Evolutionary conservation across 2,888 invertebrate species (phyloP), one percentile per base, ranked within the genome.

Genomic region (Pardosa pseudoannulata): DNA sequence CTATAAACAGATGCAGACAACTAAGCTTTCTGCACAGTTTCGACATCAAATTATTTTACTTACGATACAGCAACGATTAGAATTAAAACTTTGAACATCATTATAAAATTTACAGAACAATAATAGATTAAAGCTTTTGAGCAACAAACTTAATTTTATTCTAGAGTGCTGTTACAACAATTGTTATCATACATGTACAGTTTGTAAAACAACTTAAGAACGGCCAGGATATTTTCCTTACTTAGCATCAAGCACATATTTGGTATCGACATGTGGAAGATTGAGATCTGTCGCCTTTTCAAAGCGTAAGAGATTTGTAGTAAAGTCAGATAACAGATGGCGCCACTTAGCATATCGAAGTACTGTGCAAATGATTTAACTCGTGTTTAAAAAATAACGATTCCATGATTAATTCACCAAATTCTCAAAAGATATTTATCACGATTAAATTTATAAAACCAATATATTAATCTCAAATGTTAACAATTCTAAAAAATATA

Each of bases 1-100:
- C 83, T 65, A 85, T 73, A 78, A 83, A 81, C 46, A 71, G 36
- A 83, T 72, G 65, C 71, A 83, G 36, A 76, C 70, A 75, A 76
- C 70, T 68, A 81, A 76, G 32, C 71, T 71, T 83, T 67, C 56
- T 72, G 27, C 31, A 70, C 72, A 83, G 41, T 36, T 68, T 32
- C 72, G 41, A 82, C 76, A 76, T 31, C 74, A 83, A 76, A 76
- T 65, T 41, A 36, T 76, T 71, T 79, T 71, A 46, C 67, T 56
- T 65, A 23, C 36, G n/a, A 46, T 19, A 71, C 31, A 31, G 27
- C 41, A 65, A 72, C 13, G 71, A 5, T 64, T 29, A 64, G 27
- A 72, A 70, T 76, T 76, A 65, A 76, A 71, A 72, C 71, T 75
- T 62, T 68, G 41, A 72, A 56, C 56, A 23, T n/a, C n/a, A n/a